A percentile compares a stretch with the other conserved stretches of the same genome.
phyloP scores from a whole-genome alignment of 2,113 vertebrate species.

The Toxostoma redivivum region DNA sequence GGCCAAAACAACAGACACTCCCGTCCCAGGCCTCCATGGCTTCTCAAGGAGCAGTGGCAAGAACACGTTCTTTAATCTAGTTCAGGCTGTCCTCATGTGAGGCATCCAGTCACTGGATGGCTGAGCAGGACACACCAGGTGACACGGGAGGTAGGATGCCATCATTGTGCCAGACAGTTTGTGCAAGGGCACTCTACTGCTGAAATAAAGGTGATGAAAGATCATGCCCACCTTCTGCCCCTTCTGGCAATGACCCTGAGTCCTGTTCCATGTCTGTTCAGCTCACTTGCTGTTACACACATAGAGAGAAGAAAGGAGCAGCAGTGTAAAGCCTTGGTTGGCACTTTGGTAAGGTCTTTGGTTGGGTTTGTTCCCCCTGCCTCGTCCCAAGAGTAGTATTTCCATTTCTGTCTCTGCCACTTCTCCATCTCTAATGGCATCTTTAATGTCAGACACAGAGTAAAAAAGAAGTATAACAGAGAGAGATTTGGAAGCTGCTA shows the following conservation, averaged over 20 bases:
- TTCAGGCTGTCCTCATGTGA: not conserved
- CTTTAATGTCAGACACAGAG: not conserved
- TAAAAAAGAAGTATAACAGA: not conserved
- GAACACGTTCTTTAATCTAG: fast-evolving
- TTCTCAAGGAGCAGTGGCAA: not conserved
- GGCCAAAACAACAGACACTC: not conserved
- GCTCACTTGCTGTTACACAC: not conserved
- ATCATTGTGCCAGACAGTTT: fast-evolving
- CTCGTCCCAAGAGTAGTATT: not conserved
- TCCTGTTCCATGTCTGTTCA: not conserved
- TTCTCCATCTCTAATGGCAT: not conserved
- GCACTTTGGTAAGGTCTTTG: not conserved
- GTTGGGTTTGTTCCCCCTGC: not conserved
- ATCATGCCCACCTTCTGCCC: not conserved
- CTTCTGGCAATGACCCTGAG: not conserved
- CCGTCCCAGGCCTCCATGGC: not conserved
- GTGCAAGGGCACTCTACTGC: no score
- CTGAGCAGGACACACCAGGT: not conserved
- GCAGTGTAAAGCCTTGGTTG: not conserved
- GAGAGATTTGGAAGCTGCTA: not conserved
- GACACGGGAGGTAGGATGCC: not conserved
- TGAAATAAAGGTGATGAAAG: not conserved
- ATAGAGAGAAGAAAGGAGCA: not conserved
- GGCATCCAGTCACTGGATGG: not conserved
- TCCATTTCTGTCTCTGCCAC: not conserved